phyloP scores from a whole-genome alignment of 2,113 vertebrate genomes.

The Oenanthe oenanthe region DNA sequence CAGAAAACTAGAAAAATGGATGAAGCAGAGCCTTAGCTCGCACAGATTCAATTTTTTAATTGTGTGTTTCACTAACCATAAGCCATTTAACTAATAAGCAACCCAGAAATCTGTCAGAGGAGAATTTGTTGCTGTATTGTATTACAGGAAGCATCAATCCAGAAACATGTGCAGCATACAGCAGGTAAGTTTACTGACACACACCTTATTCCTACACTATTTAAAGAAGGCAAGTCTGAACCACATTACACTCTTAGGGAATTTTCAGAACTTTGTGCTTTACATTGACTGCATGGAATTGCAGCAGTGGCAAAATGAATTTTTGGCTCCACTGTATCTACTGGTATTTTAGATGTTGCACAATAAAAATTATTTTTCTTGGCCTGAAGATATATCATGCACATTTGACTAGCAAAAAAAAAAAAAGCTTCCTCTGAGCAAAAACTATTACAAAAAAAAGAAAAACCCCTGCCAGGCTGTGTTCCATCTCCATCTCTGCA shows the following conservation, averaged over 20 bases:
- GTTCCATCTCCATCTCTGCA: background rate
- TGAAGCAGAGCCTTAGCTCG: conserved; percentile 35
- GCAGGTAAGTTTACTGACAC: background rate
- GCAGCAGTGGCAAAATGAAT: fast-evolving
- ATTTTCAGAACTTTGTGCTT: background rate
- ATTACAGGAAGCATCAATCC: background rate
- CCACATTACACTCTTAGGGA: background rate
- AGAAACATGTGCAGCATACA: background rate
- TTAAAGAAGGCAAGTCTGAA: background rate
- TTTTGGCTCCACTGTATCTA: background rate
- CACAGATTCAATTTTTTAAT: conserved; percentile 38
- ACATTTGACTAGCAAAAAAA: background rate
- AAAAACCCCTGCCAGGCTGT: background rate
- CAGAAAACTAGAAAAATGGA: conserved; percentile 36
- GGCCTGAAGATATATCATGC: background rate
- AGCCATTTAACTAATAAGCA: conserved; percentile 42
- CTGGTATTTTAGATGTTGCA: background rate
- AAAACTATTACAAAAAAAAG: background rate
- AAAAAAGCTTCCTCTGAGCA: background rate
- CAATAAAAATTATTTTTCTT: background rate
- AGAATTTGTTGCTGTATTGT: background rate
- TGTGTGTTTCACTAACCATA: conserved; percentile 38
- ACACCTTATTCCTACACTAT: background rate
- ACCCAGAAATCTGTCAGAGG: conserved; percentile 27
- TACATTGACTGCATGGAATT: background rate